Evolutionary conservation across 2,797 vertebrate genomes (phyloP).

Genomic region (Clarias pachynema): DNA sequence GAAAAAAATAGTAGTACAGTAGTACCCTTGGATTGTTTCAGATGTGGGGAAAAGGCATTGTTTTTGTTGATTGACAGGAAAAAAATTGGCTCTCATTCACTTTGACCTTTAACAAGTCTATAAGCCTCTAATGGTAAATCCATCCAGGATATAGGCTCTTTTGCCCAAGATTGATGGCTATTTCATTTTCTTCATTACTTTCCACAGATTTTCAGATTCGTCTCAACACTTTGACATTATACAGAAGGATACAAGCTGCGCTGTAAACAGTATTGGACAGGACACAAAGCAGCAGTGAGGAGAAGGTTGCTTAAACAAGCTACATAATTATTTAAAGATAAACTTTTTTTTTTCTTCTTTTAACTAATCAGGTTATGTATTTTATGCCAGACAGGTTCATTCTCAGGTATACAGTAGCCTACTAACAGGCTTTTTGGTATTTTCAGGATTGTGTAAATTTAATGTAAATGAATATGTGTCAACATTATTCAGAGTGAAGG

Average conservation of each 20-base stretch:
- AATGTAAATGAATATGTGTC: background rate
- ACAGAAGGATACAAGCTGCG: conserved; percentile 36
- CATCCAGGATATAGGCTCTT: conserved; percentile 41
- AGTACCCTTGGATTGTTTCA: background rate
- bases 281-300: background rate
- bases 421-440: background rate
- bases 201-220: conserved; percentile 34
- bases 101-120: conserved; percentile 56
- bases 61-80: conserved; percentile 24
- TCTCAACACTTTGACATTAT: conserved; percentile 40
- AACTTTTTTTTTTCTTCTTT: background rate
- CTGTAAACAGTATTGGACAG: conserved; percentile 24
- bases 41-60: conserved; percentile 21
- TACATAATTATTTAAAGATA: background rate
- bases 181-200: conserved; percentile 47
- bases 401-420: background rate
- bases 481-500: background rate
- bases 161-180: conserved; percentile 37
- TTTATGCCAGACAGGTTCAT: background rate
- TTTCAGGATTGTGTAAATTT: background rate
- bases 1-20: background rate
- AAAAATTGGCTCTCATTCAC: conserved; percentile 50
- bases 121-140: conserved; percentile 47
- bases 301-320: background rate
- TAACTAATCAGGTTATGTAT: background rate